Conservation (phyloP, 2,888 invertebrate genomes). For the Coremacera marginata region DNA sequence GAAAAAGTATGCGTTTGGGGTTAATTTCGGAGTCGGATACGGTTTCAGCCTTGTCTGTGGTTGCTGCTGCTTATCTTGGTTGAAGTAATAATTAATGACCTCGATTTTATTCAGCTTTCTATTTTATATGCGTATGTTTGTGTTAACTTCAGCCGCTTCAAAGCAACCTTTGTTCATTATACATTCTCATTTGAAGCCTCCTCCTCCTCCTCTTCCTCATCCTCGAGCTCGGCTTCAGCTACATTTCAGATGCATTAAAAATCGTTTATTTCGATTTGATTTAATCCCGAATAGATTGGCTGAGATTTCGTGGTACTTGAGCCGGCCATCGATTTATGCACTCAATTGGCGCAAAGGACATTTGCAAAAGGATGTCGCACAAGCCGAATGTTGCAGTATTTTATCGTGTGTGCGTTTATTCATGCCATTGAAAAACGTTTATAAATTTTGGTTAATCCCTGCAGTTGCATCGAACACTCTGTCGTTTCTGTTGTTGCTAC, state of each 20-base stretch:
- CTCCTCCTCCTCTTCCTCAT: not conserved
- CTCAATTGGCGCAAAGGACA: slow-evolving; percentile 55
- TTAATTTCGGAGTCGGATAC: slow-evolving; percentile 53
- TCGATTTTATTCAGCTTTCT: slow-evolving; percentile 60
- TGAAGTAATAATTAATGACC: slow-evolving; percentile 70
- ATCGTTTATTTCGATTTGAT: slow-evolving; percentile 70
- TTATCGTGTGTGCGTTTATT: too few species aligned
- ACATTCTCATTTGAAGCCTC: not conserved
- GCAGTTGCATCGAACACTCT: slow-evolving; percentile 42
- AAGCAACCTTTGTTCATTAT: slow-evolving; percentile 6
- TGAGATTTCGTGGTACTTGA: slow-evolving; percentile 42
- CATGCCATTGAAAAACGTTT: slow-evolving; percentile 54
- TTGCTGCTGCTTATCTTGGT: slow-evolving; percentile 61
- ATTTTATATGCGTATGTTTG: not conserved
- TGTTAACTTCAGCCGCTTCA: not conserved
- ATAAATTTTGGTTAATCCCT: slow-evolving; percentile 69
- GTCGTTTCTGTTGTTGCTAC: not conserved
- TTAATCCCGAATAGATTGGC: slow-evolving; percentile 68
- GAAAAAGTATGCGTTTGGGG: slow-evolving; percentile 56
- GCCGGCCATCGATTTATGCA: slow-evolving; percentile 59
- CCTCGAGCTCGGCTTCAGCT: not conserved
- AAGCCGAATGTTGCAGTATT: not conserved
- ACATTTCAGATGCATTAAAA: slow-evolving; percentile 63
- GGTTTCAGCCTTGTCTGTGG: slow-evolving; percentile 40
- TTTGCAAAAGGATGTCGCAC: not conserved